Percentiles rank a stretch among this genome's conserved stretches.
These are phyloP conservation scores for Panulirus ornatus DNA, from an alignment of 1,140 invertebrate species.

Conservation along the genomic window DNA sequence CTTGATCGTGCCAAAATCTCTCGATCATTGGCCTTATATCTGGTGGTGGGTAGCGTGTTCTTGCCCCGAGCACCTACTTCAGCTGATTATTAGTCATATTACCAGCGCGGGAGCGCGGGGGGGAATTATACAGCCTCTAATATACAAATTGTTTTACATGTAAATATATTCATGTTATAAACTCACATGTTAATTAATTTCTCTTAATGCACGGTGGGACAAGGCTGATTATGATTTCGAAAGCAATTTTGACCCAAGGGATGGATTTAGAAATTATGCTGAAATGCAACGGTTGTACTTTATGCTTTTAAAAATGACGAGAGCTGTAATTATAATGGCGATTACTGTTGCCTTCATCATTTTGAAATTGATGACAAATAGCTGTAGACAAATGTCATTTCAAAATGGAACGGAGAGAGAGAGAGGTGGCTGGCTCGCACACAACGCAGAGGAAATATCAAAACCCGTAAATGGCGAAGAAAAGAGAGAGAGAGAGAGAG, in stretches of 20 bases:
- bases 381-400: background rate
- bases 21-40: background rate
- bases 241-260: background rate
- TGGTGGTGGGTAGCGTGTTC: background rate
- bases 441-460: no score
- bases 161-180: background rate
- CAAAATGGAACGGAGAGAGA: background rate
- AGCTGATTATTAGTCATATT: background rate
- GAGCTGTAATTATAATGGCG: background rate
- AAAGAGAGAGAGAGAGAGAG: no score
- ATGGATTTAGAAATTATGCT: background rate
- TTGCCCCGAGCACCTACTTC: background rate
- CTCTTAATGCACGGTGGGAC: background rate
- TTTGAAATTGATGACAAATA: background rate
- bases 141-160: constrained; percentile 1
- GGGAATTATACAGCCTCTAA: background rate
- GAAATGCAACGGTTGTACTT: background rate
- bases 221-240: background rate
- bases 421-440: no score
- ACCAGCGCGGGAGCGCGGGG: background rate
- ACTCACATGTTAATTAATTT: background rate
- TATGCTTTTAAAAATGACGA: background rate
- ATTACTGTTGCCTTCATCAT: background rate
- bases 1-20: background rate
- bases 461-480: no score